Evolutionary conservation across 2,113 vertebrate genomes (phyloP).

Genomic region (Acrocephalus arundinaceus): DNA sequence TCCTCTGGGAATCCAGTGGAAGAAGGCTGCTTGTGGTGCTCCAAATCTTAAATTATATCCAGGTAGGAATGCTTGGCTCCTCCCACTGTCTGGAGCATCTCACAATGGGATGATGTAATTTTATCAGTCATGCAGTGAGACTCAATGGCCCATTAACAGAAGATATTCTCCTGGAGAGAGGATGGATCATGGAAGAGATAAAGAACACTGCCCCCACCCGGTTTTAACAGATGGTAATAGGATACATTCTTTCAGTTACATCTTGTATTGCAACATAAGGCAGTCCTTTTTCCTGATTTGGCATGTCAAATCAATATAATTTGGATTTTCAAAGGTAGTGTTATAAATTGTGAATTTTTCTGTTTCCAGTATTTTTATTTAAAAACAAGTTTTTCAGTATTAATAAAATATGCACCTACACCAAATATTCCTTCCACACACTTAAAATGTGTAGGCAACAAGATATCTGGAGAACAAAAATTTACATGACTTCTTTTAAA

Average conservation of each 20-base stretch:
- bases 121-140: neutral
- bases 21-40: neutral
- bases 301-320: neutral
- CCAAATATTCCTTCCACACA: neutral
- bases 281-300: neutral
- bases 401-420: neutral
- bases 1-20: neutral
- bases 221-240: neutral
- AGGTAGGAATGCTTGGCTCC: neutral
- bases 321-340: neutral
- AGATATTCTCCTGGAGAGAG: neutral
- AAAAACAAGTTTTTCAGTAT: neutral
- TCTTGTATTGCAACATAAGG: neutral
- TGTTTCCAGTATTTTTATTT: neutral
- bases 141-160: neutral
- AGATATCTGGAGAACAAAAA: neutral
- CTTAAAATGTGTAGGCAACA: neutral
- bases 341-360: neutral
- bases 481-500: accelerated
- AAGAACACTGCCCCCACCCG: neutral
- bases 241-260: neutral
- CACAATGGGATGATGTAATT: neutral
- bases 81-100: neutral
- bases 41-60: neutral
- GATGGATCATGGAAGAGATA: neutral